Base-by-base conservation (phyloP, 2,888 invertebrate species). In the Falcaria lacertinaria region DNA sequence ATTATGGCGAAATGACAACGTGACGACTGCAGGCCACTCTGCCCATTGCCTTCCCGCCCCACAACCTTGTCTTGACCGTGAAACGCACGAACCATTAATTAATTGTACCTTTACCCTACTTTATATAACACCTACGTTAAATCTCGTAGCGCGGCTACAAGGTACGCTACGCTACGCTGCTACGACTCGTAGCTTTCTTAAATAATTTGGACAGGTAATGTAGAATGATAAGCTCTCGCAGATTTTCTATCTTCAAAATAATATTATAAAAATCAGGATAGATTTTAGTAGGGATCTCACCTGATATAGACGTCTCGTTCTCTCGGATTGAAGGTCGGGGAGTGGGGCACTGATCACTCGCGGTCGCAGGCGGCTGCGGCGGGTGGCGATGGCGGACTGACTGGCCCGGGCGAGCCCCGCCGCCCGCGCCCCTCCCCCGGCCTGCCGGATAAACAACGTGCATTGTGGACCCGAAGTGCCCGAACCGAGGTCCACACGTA, bases 381-480 rank as follows among this genome's bases (percentile, higher is more conserved):
- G 69, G 79, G 73, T 75, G 78, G 71, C 77, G 80, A 77, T 75
- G 68, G 73, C 75, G 72, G 79, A 80, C 74, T 73, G 76, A 77
- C 79, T 77, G 81, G 74, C 83, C 88, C 88, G 82, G 85, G 85
- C 82, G 80, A 81, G 83, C 84, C 66, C 63, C 69, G 50, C 70
- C 72, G 57, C 79, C 67, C 74, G 60, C 69, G 42, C 56, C 57
- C 34, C 55, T 69, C 74, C 79, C 81, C 69, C 77, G 67, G 80
- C 79, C 80, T 69, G 68, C 72, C 83, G 87, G 86, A 87, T 87
- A 88, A 88, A 87, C 88, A 87, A 87, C 87, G 74, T 88, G 88
- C 88, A 88, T 83, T 85, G 87, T 87, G 81, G 84, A 76, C 82
- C 80, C 80, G 82, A 80, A 82, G 81, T 83, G 76, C 82, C 80